Conservation (phyloP, 1,140 invertebrate species). For the Phymastichus coffea region DNA sequence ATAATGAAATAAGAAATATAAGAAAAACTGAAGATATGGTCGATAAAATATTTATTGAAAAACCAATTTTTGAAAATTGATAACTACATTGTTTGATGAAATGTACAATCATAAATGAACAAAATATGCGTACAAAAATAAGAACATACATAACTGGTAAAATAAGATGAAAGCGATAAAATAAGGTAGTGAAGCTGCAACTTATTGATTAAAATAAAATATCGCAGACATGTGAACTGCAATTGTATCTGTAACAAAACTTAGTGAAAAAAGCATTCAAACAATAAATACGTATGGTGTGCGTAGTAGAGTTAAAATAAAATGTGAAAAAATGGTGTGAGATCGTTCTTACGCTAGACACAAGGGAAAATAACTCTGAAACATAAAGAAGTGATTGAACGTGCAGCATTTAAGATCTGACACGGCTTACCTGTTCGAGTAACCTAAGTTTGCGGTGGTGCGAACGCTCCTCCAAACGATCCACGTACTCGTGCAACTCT, state of each 20-base stretch:
- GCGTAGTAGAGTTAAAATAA: neutral
- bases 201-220: too few species aligned
- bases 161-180: too few species aligned
- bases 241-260: neutral
- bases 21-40: too few species aligned
- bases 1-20: slow-evolving; percentile 16
- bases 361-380: slow-evolving; percentile 8
- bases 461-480: slow-evolving; percentile 84
- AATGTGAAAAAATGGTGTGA: neutral
- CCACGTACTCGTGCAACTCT: slow-evolving; percentile 86
- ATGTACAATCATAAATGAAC: too few species aligned
- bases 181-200: too few species aligned
- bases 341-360: neutral
- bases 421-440: slow-evolving; percentile 75
- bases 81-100: too few species aligned
- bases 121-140: too few species aligned
- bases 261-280: neutral
- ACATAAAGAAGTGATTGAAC: slow-evolving; percentile 11
- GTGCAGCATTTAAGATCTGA: neutral
- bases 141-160: too few species aligned
- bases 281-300: neutral
- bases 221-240: too few species aligned
- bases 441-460: slow-evolving; percentile 82
- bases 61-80: too few species aligned
- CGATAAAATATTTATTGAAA: too few species aligned